Percentiles rank a stretch among this genome's conserved stretches.
These are phyloP conservation scores for Pterophyllum scalare DNA, from an alignment of 2,113 vertebrate species.

Conservation along the genomic window DNA sequence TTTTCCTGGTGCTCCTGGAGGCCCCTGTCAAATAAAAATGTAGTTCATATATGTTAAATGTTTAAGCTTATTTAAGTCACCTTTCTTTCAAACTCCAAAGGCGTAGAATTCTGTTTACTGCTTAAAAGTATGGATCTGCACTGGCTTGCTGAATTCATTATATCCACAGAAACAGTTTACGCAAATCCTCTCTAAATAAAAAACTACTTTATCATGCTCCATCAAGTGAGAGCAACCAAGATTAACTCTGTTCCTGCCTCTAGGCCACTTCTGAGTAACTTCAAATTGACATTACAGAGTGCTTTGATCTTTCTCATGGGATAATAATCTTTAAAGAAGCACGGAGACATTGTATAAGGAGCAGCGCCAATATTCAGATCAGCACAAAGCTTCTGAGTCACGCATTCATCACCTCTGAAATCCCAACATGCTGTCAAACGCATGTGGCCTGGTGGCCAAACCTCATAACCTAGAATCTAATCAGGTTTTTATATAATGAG, in stretches of 20 bases:
- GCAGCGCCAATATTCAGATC: slow-evolving; percentile 33
- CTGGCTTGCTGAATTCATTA: background rate
- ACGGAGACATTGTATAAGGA: slow-evolving; percentile 3
- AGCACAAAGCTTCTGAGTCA: slow-evolving; percentile 33
- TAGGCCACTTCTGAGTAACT: slow-evolving; percentile 24
- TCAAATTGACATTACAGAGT: slow-evolving; percentile 7
- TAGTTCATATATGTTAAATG: background rate
- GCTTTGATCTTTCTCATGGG: slow-evolving; percentile 51
- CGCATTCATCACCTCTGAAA: slow-evolving; percentile 30
- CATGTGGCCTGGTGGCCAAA: slow-evolving; percentile 29
- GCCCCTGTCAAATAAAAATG: slow-evolving; percentile 83
- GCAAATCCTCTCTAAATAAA: background rate
- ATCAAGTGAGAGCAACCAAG: slow-evolving; percentile 2
- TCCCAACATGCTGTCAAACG: slow-evolving; percentile 18
- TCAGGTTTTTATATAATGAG: background rate
- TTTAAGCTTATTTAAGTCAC: background rate
- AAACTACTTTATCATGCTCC: background rate
- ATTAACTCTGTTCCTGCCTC: slow-evolving; percentile 18
- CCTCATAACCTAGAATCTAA: slow-evolving; percentile 11
- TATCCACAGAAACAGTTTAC: background rate
- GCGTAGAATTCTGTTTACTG: background rate
- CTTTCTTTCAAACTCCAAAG: background rate
- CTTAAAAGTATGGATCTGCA: background rate
- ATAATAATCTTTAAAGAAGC: slow-evolving; percentile 31
- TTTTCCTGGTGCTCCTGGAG: slow-evolving; percentile 90